Percentiles rank a stretch among this genome's conserved stretches.
Conservation (phyloP, 2,797 vertebrate genomes). For the Meriones psammophilus region DNA sequence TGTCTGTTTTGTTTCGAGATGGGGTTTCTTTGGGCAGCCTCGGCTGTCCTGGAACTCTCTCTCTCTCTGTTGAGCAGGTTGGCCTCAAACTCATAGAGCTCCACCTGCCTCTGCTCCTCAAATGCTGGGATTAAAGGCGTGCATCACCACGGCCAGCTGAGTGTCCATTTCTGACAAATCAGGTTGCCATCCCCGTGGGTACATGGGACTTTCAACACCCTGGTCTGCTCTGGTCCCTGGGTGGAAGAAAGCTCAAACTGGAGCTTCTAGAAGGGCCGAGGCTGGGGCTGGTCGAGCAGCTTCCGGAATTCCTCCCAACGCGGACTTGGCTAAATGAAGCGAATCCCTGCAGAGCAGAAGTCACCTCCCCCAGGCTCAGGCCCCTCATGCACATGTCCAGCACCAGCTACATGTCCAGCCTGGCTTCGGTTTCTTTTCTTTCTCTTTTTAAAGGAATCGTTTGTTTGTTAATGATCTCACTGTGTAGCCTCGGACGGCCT, state of each 20-base stretch:
- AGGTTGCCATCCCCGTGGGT: background rate
- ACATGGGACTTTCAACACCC: background rate
- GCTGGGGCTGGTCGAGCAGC: background rate
- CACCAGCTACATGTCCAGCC: fast-evolving
- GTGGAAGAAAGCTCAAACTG: background rate
- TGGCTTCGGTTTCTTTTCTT: background rate
- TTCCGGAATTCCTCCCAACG: background rate
- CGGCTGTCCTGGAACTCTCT: no score
- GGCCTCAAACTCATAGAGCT: no score
- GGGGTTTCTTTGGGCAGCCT: no score
- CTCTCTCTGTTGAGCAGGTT: no score
- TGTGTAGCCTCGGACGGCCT: background rate
- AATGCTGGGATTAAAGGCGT: no score
- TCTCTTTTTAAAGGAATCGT: background rate
- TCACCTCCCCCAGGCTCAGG: background rate
- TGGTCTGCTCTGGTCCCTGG: background rate
- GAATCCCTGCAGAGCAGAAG: background rate
- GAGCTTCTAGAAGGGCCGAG: background rate
- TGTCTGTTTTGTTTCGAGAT: no score
- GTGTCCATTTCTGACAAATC: background rate
- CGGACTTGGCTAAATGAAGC: background rate
- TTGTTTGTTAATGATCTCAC: background rate
- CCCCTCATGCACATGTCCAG: fast-evolving
- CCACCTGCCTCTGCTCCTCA: no score
- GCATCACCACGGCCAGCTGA: no score